Percentiles rank a stretch among this genome's conserved stretches.
Evolutionary conservation across 2,113 vertebrate genomes (phyloP).

Genomic region (Panurus biarmicus): DNA sequence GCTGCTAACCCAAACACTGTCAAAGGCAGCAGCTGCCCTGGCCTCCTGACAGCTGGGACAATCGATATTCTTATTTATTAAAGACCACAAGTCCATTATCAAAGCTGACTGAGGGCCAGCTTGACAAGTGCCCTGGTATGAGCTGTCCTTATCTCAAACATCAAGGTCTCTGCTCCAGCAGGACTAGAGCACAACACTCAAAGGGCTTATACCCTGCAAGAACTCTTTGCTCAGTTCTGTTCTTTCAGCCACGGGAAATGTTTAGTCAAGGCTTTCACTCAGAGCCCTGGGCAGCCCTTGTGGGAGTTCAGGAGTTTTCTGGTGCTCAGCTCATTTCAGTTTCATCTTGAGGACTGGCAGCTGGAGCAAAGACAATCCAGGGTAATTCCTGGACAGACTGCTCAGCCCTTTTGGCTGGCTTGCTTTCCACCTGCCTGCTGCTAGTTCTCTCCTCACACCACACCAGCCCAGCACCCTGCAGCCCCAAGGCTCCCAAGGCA

Average conservation of each 20-base stretch:
- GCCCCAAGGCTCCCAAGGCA: background rate
- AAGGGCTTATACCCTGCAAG: background rate
- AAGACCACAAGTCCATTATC: slow-evolving; percentile 18
- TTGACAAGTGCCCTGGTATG: background rate
- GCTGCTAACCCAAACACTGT: slow-evolving; percentile 32
- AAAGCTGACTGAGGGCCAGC: slow-evolving; percentile 5
- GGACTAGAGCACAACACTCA: background rate
- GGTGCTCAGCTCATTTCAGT: background rate
- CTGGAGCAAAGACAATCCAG: background rate
- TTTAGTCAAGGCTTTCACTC: background rate
- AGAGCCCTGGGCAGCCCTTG: background rate
- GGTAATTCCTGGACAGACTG: background rate
- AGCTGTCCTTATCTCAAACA: background rate
- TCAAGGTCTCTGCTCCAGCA: slow-evolving; percentile 8
- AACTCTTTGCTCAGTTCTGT: background rate
- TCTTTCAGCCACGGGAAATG: background rate
- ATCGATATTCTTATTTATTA: background rate
- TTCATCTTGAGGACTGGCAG: background rate
- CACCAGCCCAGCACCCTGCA: background rate
- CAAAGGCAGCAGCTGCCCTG: background rate
- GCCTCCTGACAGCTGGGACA: slow-evolving; percentile 31
- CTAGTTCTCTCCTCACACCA: background rate
- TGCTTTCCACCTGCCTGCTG: background rate
- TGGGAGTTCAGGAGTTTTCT: background rate
- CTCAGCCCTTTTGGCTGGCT: background rate